These are phyloP conservation scores for Gonatopus flavifemur DNA, from an alignment of 1,140 invertebrate genomes.

Conservation along the genomic window DNA sequence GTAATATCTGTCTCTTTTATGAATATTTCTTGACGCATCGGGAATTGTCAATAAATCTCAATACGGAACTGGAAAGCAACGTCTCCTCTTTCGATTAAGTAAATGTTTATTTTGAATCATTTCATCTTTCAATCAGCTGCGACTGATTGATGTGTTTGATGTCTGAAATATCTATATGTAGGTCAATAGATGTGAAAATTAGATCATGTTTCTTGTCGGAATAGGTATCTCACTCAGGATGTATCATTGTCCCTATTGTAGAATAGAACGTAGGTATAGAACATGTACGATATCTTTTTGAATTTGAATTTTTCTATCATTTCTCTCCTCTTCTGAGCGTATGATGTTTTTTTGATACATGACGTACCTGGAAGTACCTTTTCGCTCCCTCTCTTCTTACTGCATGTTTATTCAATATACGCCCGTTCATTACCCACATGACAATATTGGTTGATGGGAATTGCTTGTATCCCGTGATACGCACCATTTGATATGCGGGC, in stretches of 20 bases:
- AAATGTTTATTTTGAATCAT: too few species aligned
- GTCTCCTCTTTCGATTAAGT: conserved; percentile 1
- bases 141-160: too few species aligned
- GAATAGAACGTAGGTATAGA: not conserved
- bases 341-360: conserved; percentile 30
- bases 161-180: too few species aligned
- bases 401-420: conserved; percentile 54
- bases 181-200: too few species aligned
- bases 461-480: conserved; percentile 54
- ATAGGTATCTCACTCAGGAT: too few species aligned
- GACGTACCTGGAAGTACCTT: conserved; percentile 17
- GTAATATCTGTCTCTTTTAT: not conserved
- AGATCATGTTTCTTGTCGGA: too few species aligned
- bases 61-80: not conserved
- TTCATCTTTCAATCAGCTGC: too few species aligned
- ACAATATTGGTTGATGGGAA: conserved; percentile 58
- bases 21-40: too few species aligned
- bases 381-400: too few species aligned
- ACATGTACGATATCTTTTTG: not conserved
- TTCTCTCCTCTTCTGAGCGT: conserved; percentile 6
- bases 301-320: too few species aligned
- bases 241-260: not conserved
- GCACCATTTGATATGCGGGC: conserved; percentile 56
- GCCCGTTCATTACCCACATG: conserved; percentile 55
- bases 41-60: not conserved